A percentile compares a stretch with the other conserved stretches of the same genome.
These are phyloP conservation scores for Lathronympha strigana DNA, from an alignment of 2,888 invertebrate species.

Conservation along the genomic window DNA sequence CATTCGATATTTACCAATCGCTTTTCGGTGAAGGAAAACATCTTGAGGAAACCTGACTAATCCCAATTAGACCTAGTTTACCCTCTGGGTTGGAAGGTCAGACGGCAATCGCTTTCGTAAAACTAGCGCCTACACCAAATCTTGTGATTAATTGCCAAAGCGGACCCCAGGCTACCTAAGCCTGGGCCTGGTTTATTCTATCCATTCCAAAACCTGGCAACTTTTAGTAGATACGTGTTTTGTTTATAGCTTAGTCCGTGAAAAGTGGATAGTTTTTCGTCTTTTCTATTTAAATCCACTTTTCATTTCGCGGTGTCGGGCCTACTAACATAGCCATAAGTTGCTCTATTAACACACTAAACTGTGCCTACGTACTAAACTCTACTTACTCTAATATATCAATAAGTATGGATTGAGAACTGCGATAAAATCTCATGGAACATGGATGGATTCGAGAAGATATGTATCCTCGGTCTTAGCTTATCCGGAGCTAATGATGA, in stretches of 20 bases:
- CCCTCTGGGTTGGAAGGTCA: no score
- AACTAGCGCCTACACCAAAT: no score
- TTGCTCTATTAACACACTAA: constrained; percentile 52
- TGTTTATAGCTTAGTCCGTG: constrained; percentile 15
- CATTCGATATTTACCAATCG: no score
- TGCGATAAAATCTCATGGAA: constrained; percentile 6
- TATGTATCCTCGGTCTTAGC: constrained; percentile 4
- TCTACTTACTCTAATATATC: constrained; percentile 9
- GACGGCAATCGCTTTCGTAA: no score
- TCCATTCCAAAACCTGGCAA: constrained; percentile 27
- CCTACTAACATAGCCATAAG: constrained; percentile 56
- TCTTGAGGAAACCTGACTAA: no score
- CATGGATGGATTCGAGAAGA: constrained; percentile 13
- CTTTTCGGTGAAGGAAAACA: no score
- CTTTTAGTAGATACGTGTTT: constrained; percentile 3
- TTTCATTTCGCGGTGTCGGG: constrained; percentile 42
- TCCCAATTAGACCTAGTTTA: no score
- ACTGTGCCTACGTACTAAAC: constrained; percentile 40
- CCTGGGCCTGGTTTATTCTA: no score
- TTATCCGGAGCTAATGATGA: not conserved
- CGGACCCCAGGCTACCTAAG: no score
- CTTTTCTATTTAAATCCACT: constrained; percentile 22
- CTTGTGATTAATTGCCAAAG: no score
- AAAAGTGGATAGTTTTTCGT: constrained; percentile 8
- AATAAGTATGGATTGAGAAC: constrained; percentile 1